Evolutionary conservation across 2,113 vertebrate species (phyloP).

Genomic region (human (Homo sapiens)): DNA sequence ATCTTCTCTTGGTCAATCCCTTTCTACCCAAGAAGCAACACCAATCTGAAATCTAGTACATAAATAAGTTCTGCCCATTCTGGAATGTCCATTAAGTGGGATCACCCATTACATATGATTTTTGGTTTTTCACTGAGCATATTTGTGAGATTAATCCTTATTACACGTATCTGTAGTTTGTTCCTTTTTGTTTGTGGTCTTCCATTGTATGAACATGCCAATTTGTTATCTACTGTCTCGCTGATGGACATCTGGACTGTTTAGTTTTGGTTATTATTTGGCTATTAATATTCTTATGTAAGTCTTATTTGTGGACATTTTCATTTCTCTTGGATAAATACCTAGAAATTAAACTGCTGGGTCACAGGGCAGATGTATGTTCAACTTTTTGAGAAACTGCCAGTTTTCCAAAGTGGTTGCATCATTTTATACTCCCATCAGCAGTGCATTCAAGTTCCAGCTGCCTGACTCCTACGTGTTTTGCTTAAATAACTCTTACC

Average conservation of each 20-base stretch:
- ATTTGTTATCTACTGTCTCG: background rate
- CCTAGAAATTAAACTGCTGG: slow-evolving; percentile 37
- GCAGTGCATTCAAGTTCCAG: background rate
- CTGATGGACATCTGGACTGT: background rate
- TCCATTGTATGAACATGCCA: background rate
- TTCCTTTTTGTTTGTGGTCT: background rate
- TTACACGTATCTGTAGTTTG: background rate
- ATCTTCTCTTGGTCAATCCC: background rate
- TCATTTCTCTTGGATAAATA: slow-evolving; percentile 33
- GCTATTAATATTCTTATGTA: background rate
- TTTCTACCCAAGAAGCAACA: background rate
- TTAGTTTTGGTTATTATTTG: background rate
- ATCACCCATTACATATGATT: background rate
- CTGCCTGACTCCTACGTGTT: background rate
- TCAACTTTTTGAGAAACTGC: background rate
- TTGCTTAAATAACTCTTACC: background rate
- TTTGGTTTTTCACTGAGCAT: background rate
- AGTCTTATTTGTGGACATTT: background rate
- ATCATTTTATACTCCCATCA: background rate
- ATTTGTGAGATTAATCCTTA: background rate
- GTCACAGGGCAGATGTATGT: background rate
- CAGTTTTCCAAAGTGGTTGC: background rate
- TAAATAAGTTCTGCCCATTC: background rate
- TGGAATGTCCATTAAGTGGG: background rate
- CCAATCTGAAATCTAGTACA: background rate